Base-by-base conservation (phyloP, 2,888 invertebrate genomes). In the Ptychoptera albimana region DNA sequence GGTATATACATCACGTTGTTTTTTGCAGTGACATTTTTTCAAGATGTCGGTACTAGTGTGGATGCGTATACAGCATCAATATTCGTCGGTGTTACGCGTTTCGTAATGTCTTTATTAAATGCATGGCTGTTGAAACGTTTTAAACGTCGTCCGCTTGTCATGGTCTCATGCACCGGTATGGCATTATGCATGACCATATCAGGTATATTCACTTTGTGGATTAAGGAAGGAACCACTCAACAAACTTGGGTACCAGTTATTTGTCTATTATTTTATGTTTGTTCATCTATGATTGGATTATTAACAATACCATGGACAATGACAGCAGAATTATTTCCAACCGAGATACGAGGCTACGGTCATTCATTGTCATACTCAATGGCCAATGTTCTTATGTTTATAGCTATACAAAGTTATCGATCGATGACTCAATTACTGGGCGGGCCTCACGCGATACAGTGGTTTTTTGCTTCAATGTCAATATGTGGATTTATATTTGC, bases 231-330 rank as follows among this genome's bases (percentile, higher is more conserved):
- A 29, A 55, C 55, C 6, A 60, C 61, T 2, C 49, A 54, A 4
- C 50, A 59, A 46, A 62, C 51, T n/a, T 67, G 64, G 64, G 60
- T 72, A 2, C 73, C 74, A 2, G 68, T 74, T 0, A 48, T 65
- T 0, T 66, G 71, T 45, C 57, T 75, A 2, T 53, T 74, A 9
- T 55, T 73, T 1, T 75, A 72, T 55, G 74, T 75, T 1, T 68
- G 72, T 45, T 67, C 72, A 0, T 73, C 73, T 8, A 74, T 75
- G 71, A 64, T 74, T 37, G 75, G 75, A 1, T 60, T 75, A 50
- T 59, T 75, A 32, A 72, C 72, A 7, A 73, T 75, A 15, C 75
- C 75, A 1, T 75, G 75, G 75, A 75, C 74, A n/a, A 73, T 75
- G 73, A 75, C 74, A 1, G 75, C 75, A 0, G 75, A 75, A 60